A percentile compares a stretch with the other conserved stretches of the same genome.
Evolutionary conservation across 2,797 vertebrate species (phyloP).

Genomic region (Heterohyrax brucei): DNA sequence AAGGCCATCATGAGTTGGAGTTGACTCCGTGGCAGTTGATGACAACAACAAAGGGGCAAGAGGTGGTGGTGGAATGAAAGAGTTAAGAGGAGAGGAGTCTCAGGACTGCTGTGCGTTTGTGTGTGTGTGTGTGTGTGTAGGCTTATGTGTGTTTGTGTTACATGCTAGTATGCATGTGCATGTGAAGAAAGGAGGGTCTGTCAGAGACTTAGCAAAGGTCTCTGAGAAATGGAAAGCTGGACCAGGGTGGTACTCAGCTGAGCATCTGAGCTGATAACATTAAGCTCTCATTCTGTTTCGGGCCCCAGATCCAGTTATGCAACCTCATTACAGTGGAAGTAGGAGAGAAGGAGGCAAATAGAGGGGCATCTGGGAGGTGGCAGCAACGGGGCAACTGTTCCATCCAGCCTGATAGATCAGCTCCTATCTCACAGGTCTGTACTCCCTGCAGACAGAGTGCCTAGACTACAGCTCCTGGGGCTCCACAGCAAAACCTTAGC

Average conservation of each 20-base stretch:
- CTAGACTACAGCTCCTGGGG: neutral
- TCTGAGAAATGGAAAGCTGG: neutral
- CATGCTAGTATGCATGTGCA: neutral
- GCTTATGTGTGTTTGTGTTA: neutral
- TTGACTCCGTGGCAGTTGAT: neutral
- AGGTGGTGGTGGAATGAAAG: neutral
- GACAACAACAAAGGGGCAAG: neutral
- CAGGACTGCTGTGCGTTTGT: neutral
- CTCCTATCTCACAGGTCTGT: neutral
- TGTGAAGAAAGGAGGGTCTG: neutral
- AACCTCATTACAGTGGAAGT: neutral
- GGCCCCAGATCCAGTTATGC: neutral
- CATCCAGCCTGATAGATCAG: neutral
- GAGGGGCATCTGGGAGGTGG: neutral
- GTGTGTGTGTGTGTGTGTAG: neutral
- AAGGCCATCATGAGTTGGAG: neutral
- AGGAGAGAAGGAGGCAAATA: neutral
- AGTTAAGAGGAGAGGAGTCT: neutral
- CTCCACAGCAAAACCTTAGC: neutral
- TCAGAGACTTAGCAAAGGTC: neutral
- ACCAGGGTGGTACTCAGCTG: rapidly evolving
- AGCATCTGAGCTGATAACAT: neutral
- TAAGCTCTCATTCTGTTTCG: neutral
- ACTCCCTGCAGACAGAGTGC: neutral
- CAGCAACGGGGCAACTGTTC: neutral